A percentile compares a stretch with the other conserved stretches of the same genome.
phyloP scores from a whole-genome alignment of 2,888 invertebrate species.

The Leptinotarsa peninsularis region DNA sequence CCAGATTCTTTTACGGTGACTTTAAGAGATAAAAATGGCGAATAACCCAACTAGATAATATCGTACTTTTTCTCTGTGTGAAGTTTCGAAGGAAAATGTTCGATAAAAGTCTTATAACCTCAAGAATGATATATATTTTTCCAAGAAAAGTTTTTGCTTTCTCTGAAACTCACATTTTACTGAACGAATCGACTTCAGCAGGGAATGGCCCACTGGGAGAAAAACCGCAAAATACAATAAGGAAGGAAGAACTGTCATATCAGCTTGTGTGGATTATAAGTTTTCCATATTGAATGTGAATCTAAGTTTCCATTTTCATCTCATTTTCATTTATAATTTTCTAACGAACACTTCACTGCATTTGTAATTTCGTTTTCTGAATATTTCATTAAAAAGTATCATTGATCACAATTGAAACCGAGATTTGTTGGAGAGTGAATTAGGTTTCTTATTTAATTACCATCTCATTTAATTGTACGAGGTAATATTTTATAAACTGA shows the following conservation, averaged over 20 bases:
- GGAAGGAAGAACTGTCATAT: background rate
- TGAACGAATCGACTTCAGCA: background rate
- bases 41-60: constrained; percentile 5
- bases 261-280: background rate
- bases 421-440: too few species aligned
- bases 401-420: too few species aligned
- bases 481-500: too few species aligned
- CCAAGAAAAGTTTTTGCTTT: constrained; percentile 11
- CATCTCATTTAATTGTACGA: too few species aligned
- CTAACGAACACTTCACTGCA: too few species aligned
- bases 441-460: too few species aligned
- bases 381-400: too few species aligned
- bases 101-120: constrained; percentile 13
- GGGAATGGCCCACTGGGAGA: background rate
- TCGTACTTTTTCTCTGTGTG: constrained; percentile 7
- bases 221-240: background rate
- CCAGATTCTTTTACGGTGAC: background rate
- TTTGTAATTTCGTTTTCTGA: too few species aligned
- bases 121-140: constrained; percentile 16
- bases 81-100: constrained; percentile 13
- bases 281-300: too few species aligned
- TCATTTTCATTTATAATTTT: too few species aligned
- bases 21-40: constrained; percentile 7
- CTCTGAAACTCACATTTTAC: constrained; percentile 3
- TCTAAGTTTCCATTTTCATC: too few species aligned